A percentile compares a stretch with the other conserved stretches of the same genome.
These are phyloP conservation scores for Hoplostethus mediterraneus DNA, from an alignment of 2,797 vertebrate species.

Conservation along the genomic window DNA sequence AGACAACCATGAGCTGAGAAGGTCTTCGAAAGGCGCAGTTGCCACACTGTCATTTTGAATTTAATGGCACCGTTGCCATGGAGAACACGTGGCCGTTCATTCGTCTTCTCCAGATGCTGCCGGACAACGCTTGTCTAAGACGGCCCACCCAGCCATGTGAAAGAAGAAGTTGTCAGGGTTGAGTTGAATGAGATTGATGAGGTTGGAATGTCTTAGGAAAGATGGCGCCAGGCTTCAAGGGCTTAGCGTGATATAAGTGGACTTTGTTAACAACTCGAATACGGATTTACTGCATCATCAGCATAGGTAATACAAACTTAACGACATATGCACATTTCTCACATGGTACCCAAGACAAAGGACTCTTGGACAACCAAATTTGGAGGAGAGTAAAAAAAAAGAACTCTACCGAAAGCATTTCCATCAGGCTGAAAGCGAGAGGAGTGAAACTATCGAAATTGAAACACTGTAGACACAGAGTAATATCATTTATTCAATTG, in stretches of 20 bases:
- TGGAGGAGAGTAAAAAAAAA: background rate
- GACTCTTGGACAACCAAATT: background rate
- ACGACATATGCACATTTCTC: background rate
- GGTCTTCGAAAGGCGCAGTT: slow-evolving; percentile 31
- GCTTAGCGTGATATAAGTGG: background rate
- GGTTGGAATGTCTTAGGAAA: background rate
- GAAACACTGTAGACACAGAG: background rate
- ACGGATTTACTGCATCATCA: background rate
- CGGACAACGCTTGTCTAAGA: slow-evolving; percentile 10
- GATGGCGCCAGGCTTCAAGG: background rate
- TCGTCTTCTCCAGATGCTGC: slow-evolving; percentile 16
- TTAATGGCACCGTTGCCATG: slow-evolving; percentile 7
- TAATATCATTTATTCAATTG: background rate
- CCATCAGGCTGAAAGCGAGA: background rate
- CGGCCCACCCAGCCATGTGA: background rate
- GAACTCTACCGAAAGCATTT: background rate
- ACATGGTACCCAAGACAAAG: background rate
- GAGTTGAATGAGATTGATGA: slow-evolving; percentile 17
- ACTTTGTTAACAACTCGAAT: background rate
- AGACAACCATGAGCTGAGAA: background rate
- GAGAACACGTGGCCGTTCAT: slow-evolving; percentile 15
- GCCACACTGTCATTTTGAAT: slow-evolving; percentile 2
- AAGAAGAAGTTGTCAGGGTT: slow-evolving; percentile 6
- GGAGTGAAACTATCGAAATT: background rate
- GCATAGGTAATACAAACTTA: background rate